A percentile compares a stretch with the other conserved stretches of the same genome.
These are phyloP conservation scores for Hypolimnas misippus DNA, from an alignment of 2,888 invertebrate species.

Conservation along the genomic window DNA sequence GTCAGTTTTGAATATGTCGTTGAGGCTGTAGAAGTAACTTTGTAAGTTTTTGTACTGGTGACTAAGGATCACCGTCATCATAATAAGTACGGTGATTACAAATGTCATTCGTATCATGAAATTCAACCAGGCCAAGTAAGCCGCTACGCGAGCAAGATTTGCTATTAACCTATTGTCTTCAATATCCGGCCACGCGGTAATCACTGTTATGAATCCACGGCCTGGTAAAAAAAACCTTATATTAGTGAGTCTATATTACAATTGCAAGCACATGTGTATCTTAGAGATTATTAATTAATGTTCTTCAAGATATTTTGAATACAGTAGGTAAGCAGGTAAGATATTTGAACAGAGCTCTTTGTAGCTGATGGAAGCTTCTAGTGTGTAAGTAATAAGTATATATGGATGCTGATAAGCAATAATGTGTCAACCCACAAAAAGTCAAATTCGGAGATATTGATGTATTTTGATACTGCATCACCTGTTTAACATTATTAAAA, in stretches of 20 bases:
- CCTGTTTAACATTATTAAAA: no score
- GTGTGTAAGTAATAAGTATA: no score
- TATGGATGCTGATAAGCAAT: no score
- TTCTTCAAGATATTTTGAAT: no score
- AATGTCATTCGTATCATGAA: slow-evolving; percentile 47
- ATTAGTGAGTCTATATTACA: no score
- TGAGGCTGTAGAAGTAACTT: slow-evolving; percentile 57
- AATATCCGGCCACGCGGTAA: slow-evolving; percentile 59
- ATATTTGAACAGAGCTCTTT: no score
- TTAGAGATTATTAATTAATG: no score
- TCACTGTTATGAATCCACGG: slow-evolving; percentile 52
- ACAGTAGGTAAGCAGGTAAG: no score
- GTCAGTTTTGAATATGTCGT: slow-evolving; percentile 50
- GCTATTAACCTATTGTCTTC: slow-evolving; percentile 48
- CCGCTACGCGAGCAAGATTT: slow-evolving; percentile 43
- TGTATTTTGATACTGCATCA: no score
- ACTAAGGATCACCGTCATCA: slow-evolving; percentile 50
- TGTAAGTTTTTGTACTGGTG: slow-evolving; percentile 59
- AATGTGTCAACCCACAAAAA: no score
- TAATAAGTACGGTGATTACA: slow-evolving; percentile 49
- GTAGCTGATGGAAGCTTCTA: no score
- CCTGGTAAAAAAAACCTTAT: slow-evolving; percentile 38
- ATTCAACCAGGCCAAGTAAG: slow-evolving; percentile 55
- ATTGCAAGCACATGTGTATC: not conserved
- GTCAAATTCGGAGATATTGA: no score